Evolutionary conservation across 2,797 vertebrate species (phyloP).

Genomic region (Propithecus perrieri): DNA sequence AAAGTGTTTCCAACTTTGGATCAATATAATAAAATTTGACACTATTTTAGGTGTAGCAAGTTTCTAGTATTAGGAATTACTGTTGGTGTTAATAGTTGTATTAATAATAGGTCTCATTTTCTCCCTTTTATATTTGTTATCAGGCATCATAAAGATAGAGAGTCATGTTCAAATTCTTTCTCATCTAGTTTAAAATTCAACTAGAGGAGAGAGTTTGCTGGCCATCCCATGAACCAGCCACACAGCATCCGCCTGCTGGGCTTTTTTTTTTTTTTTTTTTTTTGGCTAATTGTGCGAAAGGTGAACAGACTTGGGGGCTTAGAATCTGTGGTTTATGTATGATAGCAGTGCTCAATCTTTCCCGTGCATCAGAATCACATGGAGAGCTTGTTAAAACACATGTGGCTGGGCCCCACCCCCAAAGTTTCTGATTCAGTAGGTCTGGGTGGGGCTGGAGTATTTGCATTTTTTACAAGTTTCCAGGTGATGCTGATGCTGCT

Average conservation of each 20-base stretch:
- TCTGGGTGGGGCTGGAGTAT: background rate
- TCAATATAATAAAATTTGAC: constrained; percentile 1
- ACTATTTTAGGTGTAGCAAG: background rate
- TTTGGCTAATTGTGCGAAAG: background rate
- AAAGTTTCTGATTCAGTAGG: background rate
- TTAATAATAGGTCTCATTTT: background rate
- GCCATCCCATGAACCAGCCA: background rate
- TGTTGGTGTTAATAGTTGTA: background rate
- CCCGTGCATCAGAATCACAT: background rate
- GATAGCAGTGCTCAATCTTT: background rate
- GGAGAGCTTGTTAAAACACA: background rate
- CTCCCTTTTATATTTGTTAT: background rate
- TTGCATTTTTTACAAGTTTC: background rate
- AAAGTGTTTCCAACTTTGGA: constrained; percentile 1
- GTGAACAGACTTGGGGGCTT: background rate
- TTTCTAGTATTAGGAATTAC: background rate
- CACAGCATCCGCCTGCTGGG: background rate
- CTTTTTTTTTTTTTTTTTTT: background rate
- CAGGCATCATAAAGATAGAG: constrained; percentile 10
- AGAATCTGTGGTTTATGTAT: background rate
- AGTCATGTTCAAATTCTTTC: background rate
- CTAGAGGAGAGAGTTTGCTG: background rate
- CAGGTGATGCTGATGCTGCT: background rate
- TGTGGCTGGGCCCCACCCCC: background rate
- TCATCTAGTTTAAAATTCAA: constrained; percentile 32